A percentile compares a stretch with the other conserved stretches of the same genome.
Evolutionary conservation across 1,140 invertebrate species (phyloP).

Genomic region (Neodiprion fabricii): DNA sequence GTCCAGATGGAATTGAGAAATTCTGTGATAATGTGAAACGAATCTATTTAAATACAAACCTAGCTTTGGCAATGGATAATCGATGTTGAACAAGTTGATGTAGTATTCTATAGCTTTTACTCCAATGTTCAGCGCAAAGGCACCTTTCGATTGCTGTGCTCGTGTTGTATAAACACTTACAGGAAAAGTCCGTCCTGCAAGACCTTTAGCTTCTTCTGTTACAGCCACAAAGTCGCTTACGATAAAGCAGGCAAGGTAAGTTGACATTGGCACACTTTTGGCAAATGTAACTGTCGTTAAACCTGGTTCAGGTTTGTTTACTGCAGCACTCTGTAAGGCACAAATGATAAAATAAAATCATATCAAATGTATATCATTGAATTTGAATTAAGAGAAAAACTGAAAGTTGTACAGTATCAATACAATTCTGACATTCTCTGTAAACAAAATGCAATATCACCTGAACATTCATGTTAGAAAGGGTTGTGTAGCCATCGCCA

Average conservation of each 20-base stretch:
- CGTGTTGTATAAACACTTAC: slow-evolving; percentile 78
- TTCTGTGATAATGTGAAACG: slow-evolving; percentile 6
- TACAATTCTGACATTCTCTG: slow-evolving; percentile 16
- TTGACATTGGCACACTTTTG: slow-evolving; percentile 88
- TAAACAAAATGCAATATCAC: slow-evolving; percentile 37
- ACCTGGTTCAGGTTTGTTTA: slow-evolving; percentile 52
- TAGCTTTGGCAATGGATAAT: slow-evolving; percentile 87
- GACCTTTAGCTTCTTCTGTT: slow-evolving; percentile 63
- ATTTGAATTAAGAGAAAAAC: slow-evolving; percentile 19
- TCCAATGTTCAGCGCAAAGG: slow-evolving; percentile 81
- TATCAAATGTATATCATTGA: no score
- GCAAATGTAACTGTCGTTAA: slow-evolving; percentile 72
- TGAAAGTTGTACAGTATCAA: slow-evolving; percentile 17
- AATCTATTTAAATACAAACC: slow-evolving; percentile 61
- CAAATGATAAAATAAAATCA: no score
- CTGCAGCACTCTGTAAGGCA: slow-evolving; percentile 44
- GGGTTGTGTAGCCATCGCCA: slow-evolving; percentile 68
- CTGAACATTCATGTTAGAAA: slow-evolving; percentile 79
- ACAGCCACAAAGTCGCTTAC: slow-evolving; percentile 83
- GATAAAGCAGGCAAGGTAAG: slow-evolving; percentile 90
- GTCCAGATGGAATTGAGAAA: slow-evolving; percentile 15
- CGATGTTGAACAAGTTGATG: slow-evolving; percentile 84
- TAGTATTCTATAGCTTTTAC: slow-evolving; percentile 84
- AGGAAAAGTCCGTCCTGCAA: slow-evolving; percentile 64
- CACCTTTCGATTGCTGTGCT: slow-evolving; percentile 76